Evolutionary conservation across 2,797 vertebrate species (phyloP).

Genomic region (Poecile montanus): DNA sequence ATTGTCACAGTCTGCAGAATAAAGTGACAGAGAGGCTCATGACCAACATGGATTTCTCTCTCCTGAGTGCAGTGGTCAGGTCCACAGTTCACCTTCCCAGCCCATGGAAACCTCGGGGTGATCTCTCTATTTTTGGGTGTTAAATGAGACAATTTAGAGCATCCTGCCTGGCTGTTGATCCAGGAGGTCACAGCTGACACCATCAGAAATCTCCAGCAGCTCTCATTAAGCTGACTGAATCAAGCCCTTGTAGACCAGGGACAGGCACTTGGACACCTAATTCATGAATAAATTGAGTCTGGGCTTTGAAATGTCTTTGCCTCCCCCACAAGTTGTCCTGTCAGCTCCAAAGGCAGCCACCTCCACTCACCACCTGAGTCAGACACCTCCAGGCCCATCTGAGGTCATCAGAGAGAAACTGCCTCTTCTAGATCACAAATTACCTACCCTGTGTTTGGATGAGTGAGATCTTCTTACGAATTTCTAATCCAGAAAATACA

Average conservation of each 20-base stretch:
- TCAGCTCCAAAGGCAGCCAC: background rate
- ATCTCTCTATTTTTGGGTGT: background rate
- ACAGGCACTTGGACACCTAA: background rate
- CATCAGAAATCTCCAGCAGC: background rate
- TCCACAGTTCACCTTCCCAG: background rate
- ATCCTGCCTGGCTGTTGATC: background rate
- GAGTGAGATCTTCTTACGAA: background rate
- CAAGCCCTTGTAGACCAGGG: background rate
- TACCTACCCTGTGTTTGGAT: background rate
- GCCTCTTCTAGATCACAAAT: background rate
- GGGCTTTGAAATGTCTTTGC: background rate
- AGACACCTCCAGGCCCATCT: background rate
- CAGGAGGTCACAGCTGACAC: background rate
- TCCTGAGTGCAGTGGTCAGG: background rate
- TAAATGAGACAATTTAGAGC: background rate
- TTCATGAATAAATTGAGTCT: background rate
- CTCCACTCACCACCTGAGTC: background rate
- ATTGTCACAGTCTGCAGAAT: background rate
- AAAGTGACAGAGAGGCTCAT: background rate
- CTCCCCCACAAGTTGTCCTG: background rate
- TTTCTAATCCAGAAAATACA: background rate
- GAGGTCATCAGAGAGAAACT: background rate
- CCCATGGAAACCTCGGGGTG: background rate
- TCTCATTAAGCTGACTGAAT: background rate
- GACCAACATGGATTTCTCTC: background rate